These are phyloP conservation scores for Cyprinus carpio DNA, from an alignment of 2,113 vertebrate genomes.

Conservation along the genomic window DNA sequence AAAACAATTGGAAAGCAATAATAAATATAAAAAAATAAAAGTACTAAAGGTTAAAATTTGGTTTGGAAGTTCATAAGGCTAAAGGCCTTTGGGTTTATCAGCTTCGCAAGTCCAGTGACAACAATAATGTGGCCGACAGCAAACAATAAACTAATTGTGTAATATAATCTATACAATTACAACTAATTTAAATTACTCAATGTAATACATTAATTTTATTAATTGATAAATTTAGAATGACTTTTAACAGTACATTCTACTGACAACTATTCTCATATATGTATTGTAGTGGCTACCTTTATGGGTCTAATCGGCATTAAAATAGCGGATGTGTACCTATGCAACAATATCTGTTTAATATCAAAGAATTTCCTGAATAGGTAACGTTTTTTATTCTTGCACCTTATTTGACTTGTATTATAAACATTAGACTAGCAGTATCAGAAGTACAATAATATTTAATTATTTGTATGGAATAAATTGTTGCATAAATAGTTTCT, in stretches of 20 bases:
- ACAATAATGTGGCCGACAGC: background rate
- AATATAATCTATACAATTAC: background rate
- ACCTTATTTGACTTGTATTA: background rate
- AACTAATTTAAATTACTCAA: background rate
- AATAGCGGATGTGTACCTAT: background rate
- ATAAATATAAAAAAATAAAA: background rate
- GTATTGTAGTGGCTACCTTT: background rate
- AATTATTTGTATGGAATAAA: background rate
- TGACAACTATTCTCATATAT: background rate
- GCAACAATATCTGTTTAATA: background rate
- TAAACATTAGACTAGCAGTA: background rate
- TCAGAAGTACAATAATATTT: background rate
- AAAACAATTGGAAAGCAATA: background rate
- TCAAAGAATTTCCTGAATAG: background rate
- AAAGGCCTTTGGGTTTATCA: background rate
- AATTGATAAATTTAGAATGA: background rate
- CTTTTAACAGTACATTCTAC: background rate
- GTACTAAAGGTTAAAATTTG: background rate
- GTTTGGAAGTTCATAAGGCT: background rate
- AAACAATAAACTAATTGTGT: background rate
- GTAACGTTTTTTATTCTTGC: background rate
- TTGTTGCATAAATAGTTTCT: conserved; percentile 17
- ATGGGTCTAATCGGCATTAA: background rate
- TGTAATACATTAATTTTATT: background rate
- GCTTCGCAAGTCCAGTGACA: background rate